phyloP scores from a whole-genome alignment of 2,797 vertebrate species.

The Argyrosomus regius region DNA sequence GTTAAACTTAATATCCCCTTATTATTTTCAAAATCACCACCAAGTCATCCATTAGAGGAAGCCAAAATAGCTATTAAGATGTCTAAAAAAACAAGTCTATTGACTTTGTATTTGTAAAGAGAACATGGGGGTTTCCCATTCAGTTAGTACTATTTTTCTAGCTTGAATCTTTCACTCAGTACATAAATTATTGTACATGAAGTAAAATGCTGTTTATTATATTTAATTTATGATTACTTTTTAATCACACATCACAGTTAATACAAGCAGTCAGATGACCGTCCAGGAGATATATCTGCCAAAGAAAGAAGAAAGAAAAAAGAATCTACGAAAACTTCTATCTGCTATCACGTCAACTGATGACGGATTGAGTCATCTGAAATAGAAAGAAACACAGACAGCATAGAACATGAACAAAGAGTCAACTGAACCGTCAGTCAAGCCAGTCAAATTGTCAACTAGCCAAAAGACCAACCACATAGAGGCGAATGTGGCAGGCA shows the following conservation, averaged over 20 bases:
- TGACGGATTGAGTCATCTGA: neutral
- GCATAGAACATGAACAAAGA: conserved; percentile 1
- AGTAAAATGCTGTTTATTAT: neutral
- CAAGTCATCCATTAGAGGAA: neutral
- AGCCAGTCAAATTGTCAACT: conserved; percentile 9
- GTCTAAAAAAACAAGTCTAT: neutral
- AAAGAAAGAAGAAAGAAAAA: neutral
- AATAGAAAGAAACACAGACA: neutral
- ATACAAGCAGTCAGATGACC: neutral
- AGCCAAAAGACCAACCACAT: conserved; percentile 30
- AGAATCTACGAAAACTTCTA: no score
- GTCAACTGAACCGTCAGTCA: conserved; percentile 23
- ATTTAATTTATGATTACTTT: neutral
- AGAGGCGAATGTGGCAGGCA: neutral
- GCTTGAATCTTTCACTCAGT: neutral
- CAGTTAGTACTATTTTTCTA: neutral
- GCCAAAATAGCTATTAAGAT: conserved; percentile 17
- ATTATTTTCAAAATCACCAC: conserved; percentile 10
- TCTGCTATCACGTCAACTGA: no score
- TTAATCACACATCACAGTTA: neutral
- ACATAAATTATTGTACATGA: neutral
- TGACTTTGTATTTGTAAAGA: neutral
- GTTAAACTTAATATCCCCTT: conserved; percentile 9
- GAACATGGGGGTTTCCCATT: conserved; percentile 4
- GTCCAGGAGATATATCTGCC: neutral